Percentiles rank a stretch among this genome's conserved stretches.
Conservation (phyloP, 2,888 invertebrate species). For the Eurytoma adleriae region DNA sequence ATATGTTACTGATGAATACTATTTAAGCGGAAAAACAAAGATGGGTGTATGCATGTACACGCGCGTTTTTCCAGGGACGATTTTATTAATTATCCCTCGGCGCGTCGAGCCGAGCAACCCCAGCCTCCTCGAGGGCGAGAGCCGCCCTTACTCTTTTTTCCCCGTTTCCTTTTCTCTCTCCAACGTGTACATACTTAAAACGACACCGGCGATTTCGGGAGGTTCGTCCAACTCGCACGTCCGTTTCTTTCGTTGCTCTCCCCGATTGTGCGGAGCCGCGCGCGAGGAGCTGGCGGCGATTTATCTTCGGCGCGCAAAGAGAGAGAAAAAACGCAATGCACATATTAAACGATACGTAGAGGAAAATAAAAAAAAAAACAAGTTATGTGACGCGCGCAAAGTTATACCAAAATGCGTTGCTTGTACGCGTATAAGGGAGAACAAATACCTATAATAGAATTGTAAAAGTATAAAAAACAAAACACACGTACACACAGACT, state of each 20-base stretch:
- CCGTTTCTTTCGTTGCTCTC: too few species aligned
- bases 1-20: conserved; percentile 31
- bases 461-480: neutral
- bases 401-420: neutral
- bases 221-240: too few species aligned
- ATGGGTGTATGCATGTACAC: conserved; percentile 39
- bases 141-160: neutral
- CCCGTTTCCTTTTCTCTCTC: conserved; percentile 4
- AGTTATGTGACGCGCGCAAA: conserved; percentile 1
- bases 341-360: too few species aligned
- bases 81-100: neutral
- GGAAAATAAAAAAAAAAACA: conserved; percentile 9
- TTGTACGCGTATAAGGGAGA: conserved; percentile 5
- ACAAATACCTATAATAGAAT: conserved; percentile 3
- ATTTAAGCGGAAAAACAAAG: too few species aligned
- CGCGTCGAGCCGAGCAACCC: neutral
- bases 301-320: conserved; percentile 26
- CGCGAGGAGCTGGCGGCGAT: neutral
- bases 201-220: too few species aligned
- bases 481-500: neutral
- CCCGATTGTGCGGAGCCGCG: too few species aligned
- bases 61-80: conserved; percentile 1
- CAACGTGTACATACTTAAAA: neutral
- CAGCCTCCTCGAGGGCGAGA: too few species aligned
- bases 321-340: neutral